Evolutionary conservation across 2,888 invertebrate genomes (phyloP), one percentile per base, ranked within the genome.

Genomic region (Drosophila pullipes): DNA sequence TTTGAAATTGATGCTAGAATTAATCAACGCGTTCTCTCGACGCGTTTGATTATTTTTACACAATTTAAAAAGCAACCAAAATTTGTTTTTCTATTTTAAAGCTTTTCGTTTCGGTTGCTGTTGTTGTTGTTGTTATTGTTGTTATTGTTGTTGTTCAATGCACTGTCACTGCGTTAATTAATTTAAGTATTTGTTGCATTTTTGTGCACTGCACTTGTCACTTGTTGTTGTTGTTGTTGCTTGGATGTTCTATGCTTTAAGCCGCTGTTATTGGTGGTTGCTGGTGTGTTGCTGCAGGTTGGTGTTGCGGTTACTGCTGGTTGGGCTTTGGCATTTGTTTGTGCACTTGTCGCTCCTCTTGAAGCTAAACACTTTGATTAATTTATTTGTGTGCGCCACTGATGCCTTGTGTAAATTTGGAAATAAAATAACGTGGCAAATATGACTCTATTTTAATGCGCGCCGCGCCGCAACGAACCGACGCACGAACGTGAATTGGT

Each of bases 391-490:
- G 69, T 77, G 86, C 76, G 74, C 71, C 71, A 75, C 71, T 82
- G 75, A 74, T 77, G 76, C 78, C 76, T 76, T 81, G 74, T 78
- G 81, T 73, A 83, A 85, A 89, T 89, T 87, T 77, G 81, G 79
- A 78, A 83, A 79, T 84, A 83, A 84, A 90, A 85, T 85, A 90
- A 83, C 85, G 85, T 82, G 84, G 79, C 85, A 88, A 84, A 80
- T 87, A 84, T 84, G 81, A 73, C 82, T 83, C 76, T 81, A 86
- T 82, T 81, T 82, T 84, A 71, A 75, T 75, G 74, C 77, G 77
- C 80, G 87, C 75, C 88, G 88, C 85, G 87, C 87, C 79, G 88
- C 83, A 86, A 89, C 88, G 81, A 83, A 85, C 90, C 91, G 89
- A 89, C 90, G 89, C 89, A 90, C 86, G 90, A 89, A 85, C 85